Conservation (phyloP, 2,113 vertebrate species). For the Scopus umbretta region DNA sequence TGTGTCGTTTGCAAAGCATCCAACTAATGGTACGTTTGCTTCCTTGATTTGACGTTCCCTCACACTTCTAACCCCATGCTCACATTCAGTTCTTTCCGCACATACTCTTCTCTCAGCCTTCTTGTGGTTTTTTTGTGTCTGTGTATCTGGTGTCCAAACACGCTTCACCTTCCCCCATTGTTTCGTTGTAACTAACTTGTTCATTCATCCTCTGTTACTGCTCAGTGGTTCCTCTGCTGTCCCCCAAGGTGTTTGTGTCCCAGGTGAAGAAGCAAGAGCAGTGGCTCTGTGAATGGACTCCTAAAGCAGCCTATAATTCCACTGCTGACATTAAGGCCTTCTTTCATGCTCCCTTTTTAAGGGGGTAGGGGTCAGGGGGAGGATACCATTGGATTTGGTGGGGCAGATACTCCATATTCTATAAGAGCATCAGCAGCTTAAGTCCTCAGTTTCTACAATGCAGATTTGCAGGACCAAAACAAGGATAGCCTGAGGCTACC, state of each 20-base stretch:
- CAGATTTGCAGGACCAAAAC: background rate
- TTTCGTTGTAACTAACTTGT: background rate
- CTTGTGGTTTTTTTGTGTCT: slow-evolving; percentile 14
- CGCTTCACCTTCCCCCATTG: background rate
- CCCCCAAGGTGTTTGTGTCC: background rate
- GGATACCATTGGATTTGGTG: background rate
- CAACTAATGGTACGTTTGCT: slow-evolving; percentile 99
- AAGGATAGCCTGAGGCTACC: background rate
- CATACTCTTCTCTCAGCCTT: slow-evolving; percentile 14
- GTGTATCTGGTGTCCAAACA: slow-evolving; percentile 13
- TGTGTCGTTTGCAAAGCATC: slow-evolving; percentile 99
- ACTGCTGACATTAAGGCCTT: background rate
- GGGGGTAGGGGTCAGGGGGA: background rate
- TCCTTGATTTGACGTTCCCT: slow-evolving; percentile 84
- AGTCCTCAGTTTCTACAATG: background rate
- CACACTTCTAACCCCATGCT: slow-evolving; percentile 69
- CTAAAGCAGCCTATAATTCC: background rate
- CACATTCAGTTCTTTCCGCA: slow-evolving; percentile 56
- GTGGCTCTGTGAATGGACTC: background rate
- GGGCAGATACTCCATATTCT: background rate
- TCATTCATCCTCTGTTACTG: background rate
- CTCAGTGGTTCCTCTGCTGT: background rate
- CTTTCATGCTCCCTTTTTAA: fast-evolving
- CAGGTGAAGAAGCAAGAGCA: background rate
- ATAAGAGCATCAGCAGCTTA: background rate